Evolutionary conservation across 2,113 vertebrate species (phyloP).

Genomic region (Apus apus): DNA sequence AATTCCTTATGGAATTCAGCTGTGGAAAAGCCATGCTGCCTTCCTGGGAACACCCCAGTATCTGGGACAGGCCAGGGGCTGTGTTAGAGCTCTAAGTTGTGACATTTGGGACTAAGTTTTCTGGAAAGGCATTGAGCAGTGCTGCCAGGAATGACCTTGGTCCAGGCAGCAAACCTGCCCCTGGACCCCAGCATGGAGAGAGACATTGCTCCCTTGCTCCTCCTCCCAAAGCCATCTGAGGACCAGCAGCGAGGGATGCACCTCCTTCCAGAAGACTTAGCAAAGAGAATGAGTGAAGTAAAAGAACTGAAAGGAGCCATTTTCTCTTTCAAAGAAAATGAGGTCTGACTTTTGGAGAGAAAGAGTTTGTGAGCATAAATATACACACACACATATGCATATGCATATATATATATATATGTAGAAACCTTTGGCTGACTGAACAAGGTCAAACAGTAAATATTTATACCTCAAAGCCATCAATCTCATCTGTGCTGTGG

Average conservation of each 20-base stretch:
- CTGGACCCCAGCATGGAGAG: not conserved
- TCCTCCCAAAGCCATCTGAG: not conserved
- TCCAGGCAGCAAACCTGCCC: not conserved
- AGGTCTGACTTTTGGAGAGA: not conserved
- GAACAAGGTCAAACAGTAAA: constrained; percentile 57
- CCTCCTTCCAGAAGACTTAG: not conserved
- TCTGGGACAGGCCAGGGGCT: not conserved
- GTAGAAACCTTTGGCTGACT: constrained; percentile 27
- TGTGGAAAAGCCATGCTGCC: not conserved
- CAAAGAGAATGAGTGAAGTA: not conserved
- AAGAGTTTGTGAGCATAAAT: not conserved
- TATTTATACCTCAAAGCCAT: constrained; percentile 55
- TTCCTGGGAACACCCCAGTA: not conserved
- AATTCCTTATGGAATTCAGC: not conserved
- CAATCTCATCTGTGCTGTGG: constrained; percentile 18
- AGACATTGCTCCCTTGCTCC: not conserved
- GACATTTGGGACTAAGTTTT: not conserved
- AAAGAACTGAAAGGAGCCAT: not conserved
- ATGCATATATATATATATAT: not conserved
- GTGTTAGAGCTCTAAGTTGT: not conserved
- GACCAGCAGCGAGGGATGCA: not conserved
- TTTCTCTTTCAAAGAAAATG: not conserved
- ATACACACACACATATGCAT: not conserved
- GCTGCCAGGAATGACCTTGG: not conserved
- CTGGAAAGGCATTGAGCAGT: not conserved